Conservation (phyloP, 2,113 vertebrate genomes). For the Rhinichthys klamathensis region DNA sequence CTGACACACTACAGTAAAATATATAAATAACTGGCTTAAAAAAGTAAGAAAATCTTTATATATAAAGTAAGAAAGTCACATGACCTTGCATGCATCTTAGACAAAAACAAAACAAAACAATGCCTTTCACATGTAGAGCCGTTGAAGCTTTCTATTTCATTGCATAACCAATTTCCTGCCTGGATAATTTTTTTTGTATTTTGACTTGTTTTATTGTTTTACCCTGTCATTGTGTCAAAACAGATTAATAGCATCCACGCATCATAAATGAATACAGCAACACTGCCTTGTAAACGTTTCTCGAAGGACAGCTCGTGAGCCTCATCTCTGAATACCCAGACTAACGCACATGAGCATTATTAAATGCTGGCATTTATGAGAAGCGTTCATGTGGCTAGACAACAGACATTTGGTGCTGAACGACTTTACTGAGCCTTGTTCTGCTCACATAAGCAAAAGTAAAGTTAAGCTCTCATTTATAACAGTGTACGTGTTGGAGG, state of each 20-base stretch:
- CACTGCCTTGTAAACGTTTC: constrained; percentile 22
- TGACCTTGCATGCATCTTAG: background rate
- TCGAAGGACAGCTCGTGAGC: constrained; percentile 15
- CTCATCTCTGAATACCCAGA: constrained; percentile 10
- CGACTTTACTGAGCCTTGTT: constrained; percentile 37
- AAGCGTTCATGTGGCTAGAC: background rate
- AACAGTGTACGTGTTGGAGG: background rate
- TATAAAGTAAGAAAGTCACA: background rate
- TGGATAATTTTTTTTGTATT: constrained; percentile 7
- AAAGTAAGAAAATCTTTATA: no score
- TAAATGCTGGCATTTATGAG: constrained; percentile 27
- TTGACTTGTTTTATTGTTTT: background rate
- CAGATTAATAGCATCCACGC: constrained; percentile 28
- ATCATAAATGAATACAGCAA: constrained; percentile 37
- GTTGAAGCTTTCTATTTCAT: background rate
- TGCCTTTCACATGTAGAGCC: background rate
- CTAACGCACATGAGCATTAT: background rate
- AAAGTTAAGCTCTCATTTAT: constrained; percentile 35
- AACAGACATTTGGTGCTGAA: constrained; percentile 34
- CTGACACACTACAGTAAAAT: no score
- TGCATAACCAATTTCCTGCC: constrained; percentile 44
- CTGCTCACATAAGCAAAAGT: constrained; percentile 44
- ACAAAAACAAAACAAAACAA: background rate
- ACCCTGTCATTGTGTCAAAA: constrained; percentile 32
- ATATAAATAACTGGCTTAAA: no score